Evolutionary conservation across 2,797 vertebrate genomes (phyloP), one percentile per base, ranked within the genome.

Genomic region (Sebastes steindachneri): DNA sequence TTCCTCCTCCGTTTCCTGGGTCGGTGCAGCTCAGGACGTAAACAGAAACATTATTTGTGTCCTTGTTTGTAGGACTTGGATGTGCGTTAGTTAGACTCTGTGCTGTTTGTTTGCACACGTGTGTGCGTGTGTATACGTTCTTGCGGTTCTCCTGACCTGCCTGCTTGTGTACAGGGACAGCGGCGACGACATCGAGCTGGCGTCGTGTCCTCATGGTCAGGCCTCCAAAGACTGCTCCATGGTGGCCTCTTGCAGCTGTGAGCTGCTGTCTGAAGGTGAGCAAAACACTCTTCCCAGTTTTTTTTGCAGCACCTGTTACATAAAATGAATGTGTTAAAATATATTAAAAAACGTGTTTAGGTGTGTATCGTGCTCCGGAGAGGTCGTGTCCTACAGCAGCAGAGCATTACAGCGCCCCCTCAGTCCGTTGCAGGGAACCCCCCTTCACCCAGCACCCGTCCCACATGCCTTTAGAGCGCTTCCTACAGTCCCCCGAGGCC

Each of bases 161-260:
- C 78, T 88, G 73, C 88, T 89, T 92, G 89, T 88, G 87, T 86
- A 15, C 93, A 99, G 98, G 72, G 98, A 99, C 95, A 99, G 98
- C 0, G 98, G 97, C 28, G 98, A 99, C 0, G 98, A 99, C 86
- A 95, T 97, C 0, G 98, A 99, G 92, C 94, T 98, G 82, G 94
- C 96, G 4, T 97, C 97, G 12, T 99, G 97, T 70, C 89, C 93
- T n/a, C 97, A 96, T 35, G 97, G 97, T 58, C 95, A 96, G 95
- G 84, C 95, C 92, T 96, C 95, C 93, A 63, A 95, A 91, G 95
- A 96, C 75, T 93, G 94, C 86, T 93, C 97, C 93, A 96, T 95
- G 51, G 94, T 95, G 78, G 92, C 98, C 71, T 97, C 97, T 9
- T 99, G 97, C 94, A 98, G 97, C 96, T 99, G 98, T 9, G 98